These are phyloP conservation scores for Spodoptera picta DNA, from an alignment of 2,888 invertebrate genomes.

Conservation along the genomic window DNA sequence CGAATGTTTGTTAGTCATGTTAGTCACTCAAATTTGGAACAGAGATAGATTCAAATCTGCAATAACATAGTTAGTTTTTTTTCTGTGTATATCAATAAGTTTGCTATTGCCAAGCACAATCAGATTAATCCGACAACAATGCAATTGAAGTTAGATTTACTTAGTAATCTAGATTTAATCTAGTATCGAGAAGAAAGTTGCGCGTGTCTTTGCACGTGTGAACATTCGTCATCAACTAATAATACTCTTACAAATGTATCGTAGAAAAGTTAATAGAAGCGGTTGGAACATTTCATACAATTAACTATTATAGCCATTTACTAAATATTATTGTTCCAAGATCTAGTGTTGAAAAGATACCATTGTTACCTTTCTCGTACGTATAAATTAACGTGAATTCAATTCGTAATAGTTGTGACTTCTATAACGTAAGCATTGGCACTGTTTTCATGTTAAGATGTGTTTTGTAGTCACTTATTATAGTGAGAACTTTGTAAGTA, in stretches of 20 bases:
- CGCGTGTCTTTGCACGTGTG: conserved; percentile 17
- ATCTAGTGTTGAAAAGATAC: conserved; percentile 6
- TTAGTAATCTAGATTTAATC: no score
- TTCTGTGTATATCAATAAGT: no score
- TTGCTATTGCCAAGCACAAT: no score
- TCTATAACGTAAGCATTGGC: background rate
- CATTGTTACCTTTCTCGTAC: conserved; percentile 20
- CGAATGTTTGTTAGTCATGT: no score
- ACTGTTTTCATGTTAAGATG: no score
- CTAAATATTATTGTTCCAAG: conserved; percentile 42
- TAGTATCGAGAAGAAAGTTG: background rate
- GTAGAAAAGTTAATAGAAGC: conserved; percentile 11
- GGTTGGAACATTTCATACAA: conserved; percentile 22
- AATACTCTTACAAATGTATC: background rate
- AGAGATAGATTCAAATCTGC: no score
- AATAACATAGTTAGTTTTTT: no score
- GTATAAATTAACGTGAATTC: conserved; percentile 5
- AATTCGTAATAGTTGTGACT: background rate
- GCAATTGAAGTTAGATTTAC: no score
- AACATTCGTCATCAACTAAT: conserved; percentile 9
- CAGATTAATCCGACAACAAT: no score
- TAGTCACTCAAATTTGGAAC: no score
- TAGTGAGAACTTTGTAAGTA: no score
- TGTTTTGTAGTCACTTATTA: no score
- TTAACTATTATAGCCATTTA: conserved; percentile 9